Conservation (phyloP, 1,140 invertebrate species). For the Aphelinus certus region DNA sequence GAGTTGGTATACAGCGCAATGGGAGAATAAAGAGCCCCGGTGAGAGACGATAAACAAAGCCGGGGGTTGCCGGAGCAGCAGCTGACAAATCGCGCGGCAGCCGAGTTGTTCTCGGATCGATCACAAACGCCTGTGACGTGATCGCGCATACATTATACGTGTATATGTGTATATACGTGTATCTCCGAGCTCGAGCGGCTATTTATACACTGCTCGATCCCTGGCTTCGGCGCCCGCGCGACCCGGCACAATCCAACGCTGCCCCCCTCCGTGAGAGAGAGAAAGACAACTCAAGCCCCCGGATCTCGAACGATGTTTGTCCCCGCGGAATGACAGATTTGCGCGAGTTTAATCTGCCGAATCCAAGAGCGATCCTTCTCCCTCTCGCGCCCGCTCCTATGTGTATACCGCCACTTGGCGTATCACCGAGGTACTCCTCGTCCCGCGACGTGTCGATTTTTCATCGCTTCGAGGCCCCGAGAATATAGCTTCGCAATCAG, state of each 20-base stretch:
- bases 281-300: too few relatives aligned
- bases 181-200: not conserved
- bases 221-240: not conserved
- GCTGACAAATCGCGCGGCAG: too few relatives aligned
- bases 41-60: too few relatives aligned
- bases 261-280: too few relatives aligned
- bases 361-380: constrained; percentile 20
- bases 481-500: too few relatives aligned
- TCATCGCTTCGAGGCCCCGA: too few relatives aligned
- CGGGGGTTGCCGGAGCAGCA: too few relatives aligned
- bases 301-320: constrained; percentile 7
- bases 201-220: constrained; percentile 8
- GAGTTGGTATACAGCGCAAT: too few relatives aligned
- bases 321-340: constrained; percentile 25
- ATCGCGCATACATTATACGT: constrained; percentile 56
- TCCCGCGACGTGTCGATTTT: too few relatives aligned
- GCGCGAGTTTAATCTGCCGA: constrained; percentile 32
- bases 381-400: not conserved
- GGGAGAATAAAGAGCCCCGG: too few relatives aligned
- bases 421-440: too few relatives aligned
- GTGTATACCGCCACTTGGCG: not conserved
- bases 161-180: not conserved
- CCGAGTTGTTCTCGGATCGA: constrained; percentile 43
- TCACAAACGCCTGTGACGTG: constrained; percentile 51
- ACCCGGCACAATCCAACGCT: too few relatives aligned